These are phyloP conservation scores for Drosophila bocki DNA, from an alignment of 1,140 invertebrate species.

Conservation along the genomic window DNA sequence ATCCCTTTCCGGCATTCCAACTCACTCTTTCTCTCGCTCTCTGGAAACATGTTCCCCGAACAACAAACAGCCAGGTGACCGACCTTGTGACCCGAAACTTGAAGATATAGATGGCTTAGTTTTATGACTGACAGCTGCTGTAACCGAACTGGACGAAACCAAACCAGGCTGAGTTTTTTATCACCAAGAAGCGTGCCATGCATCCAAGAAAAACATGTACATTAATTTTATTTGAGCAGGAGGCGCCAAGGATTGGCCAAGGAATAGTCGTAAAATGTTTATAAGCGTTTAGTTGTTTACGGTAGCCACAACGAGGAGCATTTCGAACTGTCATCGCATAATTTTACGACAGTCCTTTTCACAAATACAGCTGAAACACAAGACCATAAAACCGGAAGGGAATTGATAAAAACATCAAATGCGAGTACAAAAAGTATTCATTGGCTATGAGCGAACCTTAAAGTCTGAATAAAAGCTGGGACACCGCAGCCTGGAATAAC, in stretches of 20 bases:
- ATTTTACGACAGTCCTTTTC: slow-evolving; percentile 36
- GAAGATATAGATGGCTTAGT: slow-evolving; percentile 53
- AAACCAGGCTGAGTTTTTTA: slow-evolving; percentile 50
- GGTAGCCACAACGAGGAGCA: slow-evolving; percentile 48
- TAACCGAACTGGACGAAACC: slow-evolving; percentile 13
- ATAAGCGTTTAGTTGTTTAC: slow-evolving; percentile 56
- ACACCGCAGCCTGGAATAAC: not conserved
- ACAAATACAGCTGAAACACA: slow-evolving; percentile 52
- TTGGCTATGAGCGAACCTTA: not conserved
- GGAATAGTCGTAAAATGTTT: slow-evolving; percentile 35
- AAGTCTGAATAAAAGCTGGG: slow-evolving; percentile 19
- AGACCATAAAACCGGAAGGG: slow-evolving; percentile 9
- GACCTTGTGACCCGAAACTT: slow-evolving; percentile 45
- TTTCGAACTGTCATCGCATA: slow-evolving; percentile 33
- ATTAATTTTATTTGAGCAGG: slow-evolving; percentile 46
- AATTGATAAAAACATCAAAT: slow-evolving; percentile 18
- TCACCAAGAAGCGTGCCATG: slow-evolving; percentile 68
- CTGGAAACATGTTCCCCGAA: slow-evolving; percentile 13
- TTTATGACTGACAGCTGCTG: slow-evolving; percentile 57
- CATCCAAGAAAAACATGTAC: slow-evolving; percentile 23
- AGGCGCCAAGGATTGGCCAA: slow-evolving; percentile 27
- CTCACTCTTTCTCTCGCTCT: not conserved
- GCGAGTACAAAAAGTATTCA: not conserved
- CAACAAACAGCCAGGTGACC: slow-evolving; percentile 39
- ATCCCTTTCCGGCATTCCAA: slow-evolving; percentile 20